phyloP scores from a whole-genome alignment of 2,888 invertebrate genomes.

The Buathra laborator region DNA sequence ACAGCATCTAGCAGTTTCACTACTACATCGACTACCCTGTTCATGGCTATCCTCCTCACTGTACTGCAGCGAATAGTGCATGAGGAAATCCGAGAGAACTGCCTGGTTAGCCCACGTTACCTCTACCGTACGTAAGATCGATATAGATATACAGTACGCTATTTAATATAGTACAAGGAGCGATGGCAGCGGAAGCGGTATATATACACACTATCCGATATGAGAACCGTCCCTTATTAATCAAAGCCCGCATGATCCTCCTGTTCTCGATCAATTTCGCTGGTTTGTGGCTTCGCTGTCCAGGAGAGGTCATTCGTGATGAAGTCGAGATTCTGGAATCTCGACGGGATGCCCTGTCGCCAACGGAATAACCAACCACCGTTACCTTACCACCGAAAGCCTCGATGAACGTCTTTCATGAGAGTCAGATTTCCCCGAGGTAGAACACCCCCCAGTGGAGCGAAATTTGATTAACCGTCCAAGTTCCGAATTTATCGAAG shows the following conservation, averaged over 20 bases:
- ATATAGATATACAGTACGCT: constrained; percentile 12
- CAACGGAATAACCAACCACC: constrained; percentile 10
- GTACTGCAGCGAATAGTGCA: constrained; percentile 6
- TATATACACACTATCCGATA: constrained; percentile 14
- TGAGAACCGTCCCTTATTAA: constrained; percentile 36
- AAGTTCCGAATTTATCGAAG: constrained; percentile 10
- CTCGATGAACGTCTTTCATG: constrained; percentile 45
- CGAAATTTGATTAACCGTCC: not conserved
- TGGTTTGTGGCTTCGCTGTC: constrained; percentile 54
- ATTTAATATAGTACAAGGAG: constrained; percentile 3
- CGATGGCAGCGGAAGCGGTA: not conserved
- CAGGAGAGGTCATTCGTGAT: constrained; percentile 47
- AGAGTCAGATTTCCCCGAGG: constrained; percentile 56
- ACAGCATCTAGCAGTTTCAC: constrained; percentile 9
- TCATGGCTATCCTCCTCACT: not conserved
- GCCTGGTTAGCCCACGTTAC: constrained; percentile 39
- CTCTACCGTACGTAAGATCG: constrained; percentile 1
- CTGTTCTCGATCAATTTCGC: constrained; percentile 58
- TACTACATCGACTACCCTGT: constrained; percentile 18
- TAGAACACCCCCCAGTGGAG: not conserved
- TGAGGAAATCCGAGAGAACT: constrained; percentile 36
- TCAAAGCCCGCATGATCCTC: constrained; percentile 52
- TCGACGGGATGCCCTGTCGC: constrained; percentile 44
- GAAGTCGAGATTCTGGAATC: constrained; percentile 50
- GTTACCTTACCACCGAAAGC: constrained; percentile 24